Evolutionary conservation across 37 sponge, comb jelly and placozoan genomes (phyloP), one percentile per base, ranked within the genome.

Genomic region (Cladorhizidae sp.): DNA sequence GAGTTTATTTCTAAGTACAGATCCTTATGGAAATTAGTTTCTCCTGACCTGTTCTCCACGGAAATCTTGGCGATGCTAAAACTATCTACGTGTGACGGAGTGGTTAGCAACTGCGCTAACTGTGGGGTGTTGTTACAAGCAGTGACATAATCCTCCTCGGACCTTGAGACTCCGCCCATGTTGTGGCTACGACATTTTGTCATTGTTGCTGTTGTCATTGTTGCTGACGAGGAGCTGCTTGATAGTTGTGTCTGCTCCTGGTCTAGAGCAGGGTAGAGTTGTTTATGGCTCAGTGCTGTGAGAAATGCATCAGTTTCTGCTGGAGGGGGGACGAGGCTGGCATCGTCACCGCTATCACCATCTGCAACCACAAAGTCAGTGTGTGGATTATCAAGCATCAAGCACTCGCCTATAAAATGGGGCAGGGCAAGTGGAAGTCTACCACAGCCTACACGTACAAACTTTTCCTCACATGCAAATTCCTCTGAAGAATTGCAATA

Each of bases 191-290:
- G 69, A 68, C 39, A n/a, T n/a, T n/a, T n/a, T n/a, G n/a, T n/a
- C n/a, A n/a, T n/a, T n/a, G n/a, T n/a, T n/a, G n/a, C n/a, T n/a
- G n/a, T n/a, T n/a, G n/a, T n/a, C n/a, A n/a, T n/a, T n/a, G n/a
- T n/a, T n/a, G n/a, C n/a, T n/a, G n/a, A n/a, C n/a, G n/a, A n/a
- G n/a, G n/a, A n/a, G n/a, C n/a, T n/a, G n/a, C n/a, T n/a, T n/a
- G n/a, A n/a, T n/a, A n/a, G n/a, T n/a, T 23, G 25, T 8, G 62
- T 26, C 17, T 61, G 21, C 7, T 23, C 17, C 17, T 61, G 21
- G 25, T 61, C 62, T n/a, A 84, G 85, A n/a, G 33, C 2, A 15
- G 85, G 85, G 57, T 84, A 84, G 56, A 84, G 57, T 15, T 37
- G 42, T 40, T 76, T 59, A 2, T 76, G 67, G 15, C 29, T 40